Percentiles rank a stretch among this genome's conserved stretches.
phyloP scores from a whole-genome alignment of 1,140 invertebrate genomes.

The Rhizoglyphus robini region DNA sequence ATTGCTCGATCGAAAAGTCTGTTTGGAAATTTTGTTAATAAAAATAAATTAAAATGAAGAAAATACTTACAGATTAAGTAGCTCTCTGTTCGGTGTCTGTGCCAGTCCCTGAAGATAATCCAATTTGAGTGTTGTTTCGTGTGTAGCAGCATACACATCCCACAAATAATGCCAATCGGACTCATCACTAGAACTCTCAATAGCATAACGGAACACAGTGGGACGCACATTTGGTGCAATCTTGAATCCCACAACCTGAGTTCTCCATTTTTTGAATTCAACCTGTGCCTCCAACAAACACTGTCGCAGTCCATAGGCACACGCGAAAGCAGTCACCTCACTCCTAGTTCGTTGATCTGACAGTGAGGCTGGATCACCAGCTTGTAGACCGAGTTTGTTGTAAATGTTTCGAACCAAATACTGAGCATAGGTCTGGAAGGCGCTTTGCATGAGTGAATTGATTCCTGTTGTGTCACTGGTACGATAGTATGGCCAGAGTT shows the following conservation, averaged over 20 bases:
- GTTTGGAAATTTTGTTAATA: background rate
- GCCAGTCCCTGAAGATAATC: slow-evolving; percentile 13
- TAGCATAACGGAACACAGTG: slow-evolving; percentile 8
- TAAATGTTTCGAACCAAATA: background rate
- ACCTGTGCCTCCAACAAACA: slow-evolving; percentile 4
- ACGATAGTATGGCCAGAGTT: slow-evolving; percentile 14
- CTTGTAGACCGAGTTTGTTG: background rate
- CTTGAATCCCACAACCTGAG: background rate
- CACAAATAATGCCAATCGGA: slow-evolving; percentile 13
- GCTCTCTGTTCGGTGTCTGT: slow-evolving; percentile 3
- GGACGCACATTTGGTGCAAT: slow-evolving; percentile 3
- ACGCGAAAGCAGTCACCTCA: background rate
- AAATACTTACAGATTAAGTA: slow-evolving; percentile 4
- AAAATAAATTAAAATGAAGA: background rate
- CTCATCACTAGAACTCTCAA: background rate
- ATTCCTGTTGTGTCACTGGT: background rate
- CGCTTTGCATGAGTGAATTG: background rate
- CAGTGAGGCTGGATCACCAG: background rate
- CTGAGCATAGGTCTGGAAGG: background rate
- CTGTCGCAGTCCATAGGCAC: background rate
- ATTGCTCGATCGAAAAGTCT: slow-evolving; percentile 3
- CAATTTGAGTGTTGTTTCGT: slow-evolving; percentile 7
- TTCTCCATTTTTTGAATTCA: slow-evolving; percentile 16
- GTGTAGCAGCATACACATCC: background rate
- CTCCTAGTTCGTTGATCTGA: slow-evolving; percentile 2